Evolutionary conservation across 1,140 invertebrate species (phyloP).

Genomic region (Drosophila pandora): DNA sequence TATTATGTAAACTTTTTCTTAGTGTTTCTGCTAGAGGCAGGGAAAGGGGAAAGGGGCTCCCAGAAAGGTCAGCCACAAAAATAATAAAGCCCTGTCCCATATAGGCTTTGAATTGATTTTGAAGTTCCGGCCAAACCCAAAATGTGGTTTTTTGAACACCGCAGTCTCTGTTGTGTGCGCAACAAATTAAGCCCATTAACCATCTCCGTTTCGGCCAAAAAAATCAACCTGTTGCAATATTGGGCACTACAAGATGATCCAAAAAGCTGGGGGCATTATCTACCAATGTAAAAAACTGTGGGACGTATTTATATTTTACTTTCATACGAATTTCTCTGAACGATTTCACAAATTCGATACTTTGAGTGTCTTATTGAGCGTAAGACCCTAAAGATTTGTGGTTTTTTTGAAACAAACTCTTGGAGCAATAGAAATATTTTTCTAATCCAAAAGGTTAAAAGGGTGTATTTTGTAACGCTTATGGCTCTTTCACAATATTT

Average conservation of each 20-base stretch:
- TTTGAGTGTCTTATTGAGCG: neutral
- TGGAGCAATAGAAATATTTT: no score
- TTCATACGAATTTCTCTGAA: constrained; percentile 21
- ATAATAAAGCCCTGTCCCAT: constrained; percentile 22
- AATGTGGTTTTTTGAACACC: constrained; percentile 20
- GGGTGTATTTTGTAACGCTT: neutral
- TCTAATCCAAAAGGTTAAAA: neutral
- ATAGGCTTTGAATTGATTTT: constrained; percentile 30
- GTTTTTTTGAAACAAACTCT: no score
- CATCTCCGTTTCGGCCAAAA: constrained; percentile 13
- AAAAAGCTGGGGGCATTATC: constrained; percentile 20
- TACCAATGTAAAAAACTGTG: constrained; percentile 2
- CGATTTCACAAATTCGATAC: constrained; percentile 2
- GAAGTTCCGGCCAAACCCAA: constrained; percentile 58
- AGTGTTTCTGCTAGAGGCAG: neutral
- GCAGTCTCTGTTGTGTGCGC: constrained; percentile 23
- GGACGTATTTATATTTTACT: constrained; percentile 8
- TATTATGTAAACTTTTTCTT: constrained; percentile 66
- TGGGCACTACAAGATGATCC: constrained; percentile 36
- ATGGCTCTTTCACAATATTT: no score
- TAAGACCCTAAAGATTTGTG: no score
- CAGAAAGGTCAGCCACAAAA: constrained; percentile 52
- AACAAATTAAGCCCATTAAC: constrained; percentile 58
- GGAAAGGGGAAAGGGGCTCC: constrained; percentile 3
- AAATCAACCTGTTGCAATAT: constrained; percentile 51